These are phyloP conservation scores for Dasyornis broadbenti DNA, from an alignment of 2,113 vertebrate genomes.

Conservation along the genomic window DNA sequence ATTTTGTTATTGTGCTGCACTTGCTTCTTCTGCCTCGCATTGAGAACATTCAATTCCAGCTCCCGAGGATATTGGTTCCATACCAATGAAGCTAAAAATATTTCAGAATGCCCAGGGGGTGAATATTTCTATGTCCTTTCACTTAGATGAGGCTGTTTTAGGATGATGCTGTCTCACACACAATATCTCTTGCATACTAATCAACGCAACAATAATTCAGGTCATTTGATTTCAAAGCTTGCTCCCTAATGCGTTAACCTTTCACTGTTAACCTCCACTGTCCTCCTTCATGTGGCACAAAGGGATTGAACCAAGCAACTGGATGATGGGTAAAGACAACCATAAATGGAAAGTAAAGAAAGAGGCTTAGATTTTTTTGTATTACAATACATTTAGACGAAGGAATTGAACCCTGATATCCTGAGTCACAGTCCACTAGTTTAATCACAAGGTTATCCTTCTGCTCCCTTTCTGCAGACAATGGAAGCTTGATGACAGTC, in stretches of 20 bases:
- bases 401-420: not conserved
- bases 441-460: conserved; percentile 27
- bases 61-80: conserved; percentile 49
- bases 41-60: conserved; percentile 40
- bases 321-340: not conserved
- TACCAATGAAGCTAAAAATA: conserved; percentile 61
- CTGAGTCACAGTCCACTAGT: not conserved
- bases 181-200: conserved; percentile 49
- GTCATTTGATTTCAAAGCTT: conserved; percentile 50
- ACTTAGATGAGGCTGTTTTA: conserved; percentile 25
- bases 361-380: not conserved
- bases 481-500: not conserved
- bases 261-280: conserved; percentile 35
- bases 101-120: conserved; percentile 39
- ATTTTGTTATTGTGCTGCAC: conserved; percentile 26
- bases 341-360: not conserved
- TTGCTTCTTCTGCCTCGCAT: not conserved
- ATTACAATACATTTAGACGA: not conserved
- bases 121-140: conserved; percentile 56
- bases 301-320: not conserved
- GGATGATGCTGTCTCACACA: conserved; percentile 39
- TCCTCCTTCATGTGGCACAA: not conserved
- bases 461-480: not conserved
- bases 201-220: conserved; percentile 14
- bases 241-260: conserved; percentile 13